Base-by-base conservation (phyloP, 1,140 invertebrate species). In the Pseudoatta argentina region DNA sequence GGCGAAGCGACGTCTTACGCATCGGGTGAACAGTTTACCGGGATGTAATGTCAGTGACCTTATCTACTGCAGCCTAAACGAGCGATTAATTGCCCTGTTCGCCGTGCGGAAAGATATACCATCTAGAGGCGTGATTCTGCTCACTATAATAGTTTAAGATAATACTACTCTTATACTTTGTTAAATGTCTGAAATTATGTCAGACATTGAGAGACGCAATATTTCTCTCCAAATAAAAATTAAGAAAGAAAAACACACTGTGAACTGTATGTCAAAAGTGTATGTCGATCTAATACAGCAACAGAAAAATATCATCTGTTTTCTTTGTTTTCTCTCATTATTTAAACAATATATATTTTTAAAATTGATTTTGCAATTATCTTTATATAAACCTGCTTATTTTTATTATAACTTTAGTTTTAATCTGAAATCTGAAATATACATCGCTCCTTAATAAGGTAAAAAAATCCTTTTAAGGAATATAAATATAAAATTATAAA, bases 31-130 rank as follows among this genome's bases (percentile, higher is more conserved):
- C 66, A 73, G 66, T 72, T 71, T 57, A 67, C 75, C 57, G 53
- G 44, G 90, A 82, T 87, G 53, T 87, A 92, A 93, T 91, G 92
- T 93, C 86, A 89, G 34, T 77, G 89, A 92, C 91, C 91, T 86
- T 83, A 79, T 67, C 53, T 63, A 71, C 14, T 73, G 18, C 53
- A 34, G 69, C 73, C 69, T 73, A 88, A 53, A 82, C 53, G 86
- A 69, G 39, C 59, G 21, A 24, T 53, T 86, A 88, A 87, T 89
- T 67, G 51, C 69, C 67, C 69, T 34, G 72, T 79, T 61, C 72
- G 57, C 55, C n/a, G 55, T 69, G 34, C 59, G 27, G 44, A 69
- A 86, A 57, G 67, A 72, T 59, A 24, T 59, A 63, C 14, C 14
- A 63, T 12, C 39, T 24, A 18, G 27, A 69, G 66, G 39, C 34